Evolutionary conservation across 2,888 invertebrate genomes (phyloP).

Genomic region (Gari tellinella): DNA sequence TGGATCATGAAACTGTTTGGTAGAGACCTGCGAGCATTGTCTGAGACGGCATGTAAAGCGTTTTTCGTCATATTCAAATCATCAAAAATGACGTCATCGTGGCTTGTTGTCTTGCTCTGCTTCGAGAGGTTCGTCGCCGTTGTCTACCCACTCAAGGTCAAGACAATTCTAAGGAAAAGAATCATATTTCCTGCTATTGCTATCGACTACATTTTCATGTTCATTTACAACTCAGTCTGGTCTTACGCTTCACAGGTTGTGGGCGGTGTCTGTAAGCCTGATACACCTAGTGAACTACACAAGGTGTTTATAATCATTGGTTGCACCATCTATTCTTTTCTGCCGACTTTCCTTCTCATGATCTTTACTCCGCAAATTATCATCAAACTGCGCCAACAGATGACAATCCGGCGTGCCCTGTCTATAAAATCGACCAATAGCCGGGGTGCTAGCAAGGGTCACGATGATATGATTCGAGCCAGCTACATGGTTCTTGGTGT

Average conservation of each 20-base stretch:
- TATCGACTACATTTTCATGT: slow-evolving; percentile 54
- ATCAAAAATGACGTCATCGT: slow-evolving; percentile 72
- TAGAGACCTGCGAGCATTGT: slow-evolving; percentile 65
- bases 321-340: slow-evolving; percentile 58
- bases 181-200: slow-evolving; percentile 41
- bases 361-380: slow-evolving; percentile 64
- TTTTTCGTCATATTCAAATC: slow-evolving; percentile 68
- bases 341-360: slow-evolving; percentile 60
- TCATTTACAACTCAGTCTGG: slow-evolving; percentile 63
- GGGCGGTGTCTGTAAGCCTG: slow-evolving; percentile 59
- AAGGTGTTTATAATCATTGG: slow-evolving; percentile 57
- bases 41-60: slow-evolving; percentile 60
- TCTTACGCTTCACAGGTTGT: slow-evolving; percentile 56
- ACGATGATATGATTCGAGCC: slow-evolving; percentile 42
- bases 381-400: slow-evolving; percentile 32
- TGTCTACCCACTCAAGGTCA: slow-evolving; percentile 64
- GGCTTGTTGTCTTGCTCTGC: slow-evolving; percentile 70
- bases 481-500: slow-evolving; percentile 71
- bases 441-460: not conserved
- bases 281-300: slow-evolving; percentile 40
- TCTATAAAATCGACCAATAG: not conserved
- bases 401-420: slow-evolving; percentile 21
- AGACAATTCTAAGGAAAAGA: slow-evolving; percentile 57
- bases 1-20: slow-evolving; percentile 63
- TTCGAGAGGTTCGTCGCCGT: slow-evolving; percentile 71